Conservation (phyloP, 1,140 invertebrate genomes). For the Asbolus verrucosus region DNA sequence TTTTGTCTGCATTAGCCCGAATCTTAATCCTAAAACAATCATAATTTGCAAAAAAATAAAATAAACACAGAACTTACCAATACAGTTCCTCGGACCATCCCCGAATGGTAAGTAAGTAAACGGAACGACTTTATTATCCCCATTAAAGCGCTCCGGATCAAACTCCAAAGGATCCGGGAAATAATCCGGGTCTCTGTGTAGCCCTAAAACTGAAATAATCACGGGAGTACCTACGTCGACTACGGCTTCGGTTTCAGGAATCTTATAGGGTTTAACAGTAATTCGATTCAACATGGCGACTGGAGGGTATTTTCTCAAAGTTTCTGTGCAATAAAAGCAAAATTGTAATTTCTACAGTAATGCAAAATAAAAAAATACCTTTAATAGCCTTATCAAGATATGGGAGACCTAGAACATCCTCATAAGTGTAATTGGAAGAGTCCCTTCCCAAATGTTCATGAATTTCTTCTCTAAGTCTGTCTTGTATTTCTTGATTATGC, state of each 20-base stretch:
- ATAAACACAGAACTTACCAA: constrained; percentile 60
- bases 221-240: constrained; percentile 59
- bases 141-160: constrained; percentile 72
- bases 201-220: constrained; percentile 54
- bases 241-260: constrained; percentile 53
- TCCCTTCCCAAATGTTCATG: constrained; percentile 63
- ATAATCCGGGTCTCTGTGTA: constrained; percentile 65
- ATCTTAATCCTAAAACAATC: constrained; percentile 60
- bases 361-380: constrained; percentile 58
- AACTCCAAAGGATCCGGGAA: constrained; percentile 73
- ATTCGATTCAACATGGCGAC: constrained; percentile 61
- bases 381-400: constrained; percentile 70
- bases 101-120: constrained; percentile 70
- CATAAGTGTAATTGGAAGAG: constrained; percentile 68
- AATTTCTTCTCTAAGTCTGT: constrained; percentile 71
- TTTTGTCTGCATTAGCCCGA: constrained; percentile 67
- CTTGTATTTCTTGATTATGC: constrained; percentile 71
- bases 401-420: constrained; percentile 68
- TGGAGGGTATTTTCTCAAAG: constrained; percentile 63
- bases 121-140: constrained; percentile 63
- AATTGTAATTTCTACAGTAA: too few species aligned
- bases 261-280: constrained; percentile 60
- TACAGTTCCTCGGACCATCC: constrained; percentile 71
- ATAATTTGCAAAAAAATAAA: constrained; percentile 30
- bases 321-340: constrained; percentile 62